Evolutionary conservation across 2,888 invertebrate genomes (phyloP), one percentile per base, ranked within the genome.

Genomic region (Punctoribates punctum): DNA sequence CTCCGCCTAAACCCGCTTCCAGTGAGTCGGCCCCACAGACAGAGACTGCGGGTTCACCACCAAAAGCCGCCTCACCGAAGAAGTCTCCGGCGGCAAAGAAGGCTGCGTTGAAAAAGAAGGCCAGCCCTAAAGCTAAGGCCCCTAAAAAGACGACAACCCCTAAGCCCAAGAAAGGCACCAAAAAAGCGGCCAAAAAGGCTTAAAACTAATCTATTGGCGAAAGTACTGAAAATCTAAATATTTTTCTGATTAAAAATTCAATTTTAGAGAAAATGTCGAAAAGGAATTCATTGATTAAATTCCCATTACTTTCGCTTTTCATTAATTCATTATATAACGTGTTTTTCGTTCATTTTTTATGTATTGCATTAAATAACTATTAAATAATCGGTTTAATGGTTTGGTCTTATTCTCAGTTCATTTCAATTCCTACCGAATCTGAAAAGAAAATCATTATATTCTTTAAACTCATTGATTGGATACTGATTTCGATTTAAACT

Each of bases 291-390:
- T 27, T 15, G 1, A 60, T 60, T 11, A 15, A 25, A 23, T 60
- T 27, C 5, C n/a, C 67, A 67, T 38, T 67, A 67, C 67, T 67
- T 67, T 67, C 67, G 67, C 67, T 48, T 48, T 60, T 23, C 34
- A 34, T 34, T 34, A 34, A 34, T n/a, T 54, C 54, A 54, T 38
- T 27, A 62, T 67, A 29, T n/a, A 38, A 38, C n/a, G 11, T 67
- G 20, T 38, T 25, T 60, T 60, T 60, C 25, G 9, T 27, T 60
- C 60, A n/a, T 57, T 48, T 48, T 48, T 48, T 48, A 15, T 17
- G 46, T 54, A 54, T 54, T 20, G 54, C 54, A 54, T 20, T 54
- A 1, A 54, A 34, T 20, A 20, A 54, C 20, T 54, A 54, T 54
- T 54, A 54, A 54, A 54, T 54, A 48, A 48, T 48, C 48, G 20